phyloP scores from a whole-genome alignment of 2,113 vertebrate species.

The Gymnarchus niloticus region DNA sequence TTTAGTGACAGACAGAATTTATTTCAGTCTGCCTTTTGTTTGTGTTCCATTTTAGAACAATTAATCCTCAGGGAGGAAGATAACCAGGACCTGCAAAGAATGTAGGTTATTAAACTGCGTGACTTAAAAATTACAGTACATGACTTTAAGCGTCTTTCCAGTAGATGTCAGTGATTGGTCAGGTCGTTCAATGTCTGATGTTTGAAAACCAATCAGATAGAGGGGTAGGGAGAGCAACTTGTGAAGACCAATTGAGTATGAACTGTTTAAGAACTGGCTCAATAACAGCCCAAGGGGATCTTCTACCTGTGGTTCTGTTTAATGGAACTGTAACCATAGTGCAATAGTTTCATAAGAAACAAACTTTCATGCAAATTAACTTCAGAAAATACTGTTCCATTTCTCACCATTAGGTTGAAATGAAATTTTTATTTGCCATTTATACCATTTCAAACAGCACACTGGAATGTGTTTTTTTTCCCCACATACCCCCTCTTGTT shows the following conservation, averaged over 20 bases:
- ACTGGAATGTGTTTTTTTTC: too few species aligned
- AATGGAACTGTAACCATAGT: neutral
- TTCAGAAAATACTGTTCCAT: neutral
- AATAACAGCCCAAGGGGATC: slow-evolving; percentile 25
- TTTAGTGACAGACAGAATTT: neutral
- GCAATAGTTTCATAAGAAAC: neutral
- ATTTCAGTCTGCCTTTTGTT: neutral
- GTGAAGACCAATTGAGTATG: neutral
- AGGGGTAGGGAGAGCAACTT: neutral
- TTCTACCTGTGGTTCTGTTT: neutral
- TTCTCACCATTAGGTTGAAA: neutral
- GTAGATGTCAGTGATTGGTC: slow-evolving; percentile 17
- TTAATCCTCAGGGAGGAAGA: neutral
- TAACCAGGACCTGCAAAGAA: neutral
- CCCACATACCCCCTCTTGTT: too few species aligned
- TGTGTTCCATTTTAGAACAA: neutral
- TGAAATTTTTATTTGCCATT: too few species aligned
- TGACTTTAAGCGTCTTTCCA: neutral
- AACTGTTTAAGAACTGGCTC: neutral
- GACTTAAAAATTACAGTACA: neutral
- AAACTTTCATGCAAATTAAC: neutral
- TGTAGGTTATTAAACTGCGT: neutral
- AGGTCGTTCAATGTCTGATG: neutral
- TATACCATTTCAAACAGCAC: too few species aligned
- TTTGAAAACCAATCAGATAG: slow-evolving; percentile 3